Evolutionary conservation across 2,797 vertebrate genomes (phyloP), one percentile per base, ranked within the genome.

Genomic region (Liparis tanakae): DNA sequence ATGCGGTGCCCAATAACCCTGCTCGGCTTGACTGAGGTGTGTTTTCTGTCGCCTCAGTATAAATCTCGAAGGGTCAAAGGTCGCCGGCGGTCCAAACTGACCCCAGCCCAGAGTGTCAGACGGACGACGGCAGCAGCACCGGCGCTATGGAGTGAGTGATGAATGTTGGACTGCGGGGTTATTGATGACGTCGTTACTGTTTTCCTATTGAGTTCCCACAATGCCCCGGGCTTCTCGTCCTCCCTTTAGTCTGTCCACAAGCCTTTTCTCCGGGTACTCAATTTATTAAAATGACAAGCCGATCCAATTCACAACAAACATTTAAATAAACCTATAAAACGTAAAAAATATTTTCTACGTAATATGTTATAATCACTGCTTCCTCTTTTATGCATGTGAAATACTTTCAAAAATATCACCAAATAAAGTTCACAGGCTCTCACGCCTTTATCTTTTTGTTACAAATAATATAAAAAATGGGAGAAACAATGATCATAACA

Each of bases 121-220:
- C 85, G 56, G 86, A 86, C 91, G 92, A 93, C 88, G 85, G 82
- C 92, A 79, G 58, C 58, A 33, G 33, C 86, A 88, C 91, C 91
- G 90, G 90, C 90, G 85, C 83, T 84, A 94, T 94, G 93, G 93
- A 94, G 93, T 94, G 93, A 94, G 93, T 94, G 85, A 91, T 89
- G 87, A 89, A 82, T 86, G 81, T 85, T 83, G 50, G 72, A 80
- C 60, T 13, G 41, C 48, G 20, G 53, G 70, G 39, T 56, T 46
- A 70, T 66, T 86, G 72, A 83, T 84, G 51, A 82, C 72, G 57
- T 80, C 74, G 56, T 75, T 72, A 13, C 70, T 87, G 85, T 88
- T 88, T 80, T 83, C 22, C 79, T 88, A 75, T 60, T 51, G 7
- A 33, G 69, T 43, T 44, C 59, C 50, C 53, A 48, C 60, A 64